Base-by-base conservation (phyloP, 1,140 invertebrate genomes). In the Drosophila jambulina region DNA sequence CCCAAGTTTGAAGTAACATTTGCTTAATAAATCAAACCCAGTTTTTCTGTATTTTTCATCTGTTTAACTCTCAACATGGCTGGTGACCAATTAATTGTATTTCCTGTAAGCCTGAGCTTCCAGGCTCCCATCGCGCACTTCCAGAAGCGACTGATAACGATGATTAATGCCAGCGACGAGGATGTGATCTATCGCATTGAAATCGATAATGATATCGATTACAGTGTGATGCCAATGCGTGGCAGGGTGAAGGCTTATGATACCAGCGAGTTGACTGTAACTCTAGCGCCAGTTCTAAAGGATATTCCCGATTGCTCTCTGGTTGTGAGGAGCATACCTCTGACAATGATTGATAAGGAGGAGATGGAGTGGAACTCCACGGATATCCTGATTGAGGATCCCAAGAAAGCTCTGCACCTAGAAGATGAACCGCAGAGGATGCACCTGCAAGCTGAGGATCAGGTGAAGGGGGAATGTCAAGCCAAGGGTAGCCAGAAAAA, bases 111-210 rank as follows among this genome's bases (percentile, higher is more conserved):
- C 15, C 4, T 82, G 0, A 74, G 48, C 38, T 82, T 82, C 7
- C 79, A 62, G 25, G 49, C 69, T 6, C 68, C 79, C 3, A 49
- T 75, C 25, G n/a, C 25, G n/a, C 40, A 69, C 23, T 19, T 25
- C 3, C 80, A 82, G 19, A 69, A 58, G 36, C 80, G 80, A 9
- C 40, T 69, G 8, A 27, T 82, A 19, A 61, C 54, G 10, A 40
- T 82, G 45, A 40, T 78, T 2, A 82, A 82, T 59, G 13, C 76
- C 53, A 61, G 54, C 17, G n/a, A 19, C 7, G 34, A 43, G 27
- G 27, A 29, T 6, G 6, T 82, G 10, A 19, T 53, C 4, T 82
- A 49, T 21, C 12, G n/a, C 7, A 42, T 82, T 6, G 15, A 45
- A 6, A 8, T 58, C 0, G 40, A 19, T 17, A 43, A 78, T 27